These are phyloP conservation scores for Lampris incognitus DNA, from an alignment of 2,113 vertebrate genomes.

Conservation along the genomic window DNA sequence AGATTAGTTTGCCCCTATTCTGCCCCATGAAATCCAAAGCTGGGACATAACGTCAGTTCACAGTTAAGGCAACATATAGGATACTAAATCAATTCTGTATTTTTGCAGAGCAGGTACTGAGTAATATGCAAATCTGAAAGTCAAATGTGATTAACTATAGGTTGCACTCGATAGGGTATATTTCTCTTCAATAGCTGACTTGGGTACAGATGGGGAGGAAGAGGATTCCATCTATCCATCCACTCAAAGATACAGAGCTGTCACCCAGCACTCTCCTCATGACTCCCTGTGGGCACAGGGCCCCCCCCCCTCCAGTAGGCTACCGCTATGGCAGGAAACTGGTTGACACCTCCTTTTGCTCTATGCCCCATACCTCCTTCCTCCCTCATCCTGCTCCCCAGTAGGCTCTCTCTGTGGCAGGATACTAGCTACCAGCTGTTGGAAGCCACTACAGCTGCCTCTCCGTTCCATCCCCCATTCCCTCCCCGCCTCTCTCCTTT, in stretches of 20 bases:
- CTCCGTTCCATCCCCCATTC: conserved; percentile 52
- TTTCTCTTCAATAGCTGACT: conserved; percentile 37
- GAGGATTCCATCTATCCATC: conserved; percentile 16
- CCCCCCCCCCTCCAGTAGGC: conserved; percentile 48
- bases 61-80: too few species aligned
- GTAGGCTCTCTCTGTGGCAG: conserved; percentile 77
- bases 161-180: conserved; percentile 23
- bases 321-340: conserved; percentile 62
- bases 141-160: too few species aligned
- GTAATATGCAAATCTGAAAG: too few species aligned
- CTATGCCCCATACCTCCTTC: conserved; percentile 30
- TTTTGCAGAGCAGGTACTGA: too few species aligned
- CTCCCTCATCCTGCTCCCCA: conserved; percentile 57
- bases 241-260: conserved; percentile 2
- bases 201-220: conserved; percentile 12
- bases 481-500: neutral
- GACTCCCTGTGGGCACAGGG: conserved; percentile 54
- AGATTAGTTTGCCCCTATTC: too few species aligned
- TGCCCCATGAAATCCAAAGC: too few species aligned
- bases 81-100: too few species aligned
- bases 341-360: conserved; percentile 66
- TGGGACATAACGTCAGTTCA: too few species aligned
- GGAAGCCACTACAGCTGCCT: conserved; percentile 76
- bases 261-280: conserved; percentile 22
- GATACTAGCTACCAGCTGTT: conserved; percentile 82